Percentiles rank a stretch among this genome's conserved stretches.
phyloP scores from a whole-genome alignment of 2,888 invertebrate genomes.

The Torymus tubicola region DNA sequence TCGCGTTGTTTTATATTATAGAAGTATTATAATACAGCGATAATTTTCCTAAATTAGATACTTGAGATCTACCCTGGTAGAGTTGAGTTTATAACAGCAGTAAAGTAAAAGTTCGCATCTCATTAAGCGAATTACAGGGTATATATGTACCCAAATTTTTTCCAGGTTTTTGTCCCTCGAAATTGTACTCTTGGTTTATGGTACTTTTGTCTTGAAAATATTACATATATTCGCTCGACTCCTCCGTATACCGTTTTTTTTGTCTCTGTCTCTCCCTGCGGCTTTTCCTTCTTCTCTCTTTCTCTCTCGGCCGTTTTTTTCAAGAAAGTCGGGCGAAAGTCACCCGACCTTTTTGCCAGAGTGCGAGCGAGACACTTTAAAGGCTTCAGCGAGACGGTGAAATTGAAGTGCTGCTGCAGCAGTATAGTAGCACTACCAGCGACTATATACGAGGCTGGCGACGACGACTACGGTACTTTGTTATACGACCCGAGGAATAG shows the following conservation, averaged over 20 bases:
- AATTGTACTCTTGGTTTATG: conserved; percentile 6
- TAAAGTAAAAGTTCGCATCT: too few relatives aligned
- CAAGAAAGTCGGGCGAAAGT: conserved; percentile 54
- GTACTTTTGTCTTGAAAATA: conserved; percentile 33
- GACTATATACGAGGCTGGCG: not conserved
- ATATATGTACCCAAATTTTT: too few relatives aligned
- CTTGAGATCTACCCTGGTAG: too few relatives aligned
- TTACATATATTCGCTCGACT: not conserved
- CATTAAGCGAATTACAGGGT: too few relatives aligned
- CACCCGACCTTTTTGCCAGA: conserved; percentile 50
- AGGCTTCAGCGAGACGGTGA: conserved; percentile 58
- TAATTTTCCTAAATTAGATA: too few relatives aligned
- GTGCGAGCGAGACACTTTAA: conserved; percentile 60
- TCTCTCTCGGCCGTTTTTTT: conserved; percentile 23
- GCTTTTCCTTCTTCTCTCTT: conserved; percentile 14
- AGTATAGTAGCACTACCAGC: not conserved
- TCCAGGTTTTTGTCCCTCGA: too few relatives aligned
- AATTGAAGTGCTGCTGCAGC: conserved; percentile 51
- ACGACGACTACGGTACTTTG: conserved; percentile 34
- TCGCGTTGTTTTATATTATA: too few relatives aligned
- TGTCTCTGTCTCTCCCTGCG: not conserved
- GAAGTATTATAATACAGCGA: too few relatives aligned
- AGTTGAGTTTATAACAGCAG: too few relatives aligned
- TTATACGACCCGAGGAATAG: conserved; percentile 40
- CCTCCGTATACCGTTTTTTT: not conserved